These are phyloP conservation scores for Tetrao urogallus DNA, from an alignment of 2,113 vertebrate genomes.

Conservation along the genomic window DNA sequence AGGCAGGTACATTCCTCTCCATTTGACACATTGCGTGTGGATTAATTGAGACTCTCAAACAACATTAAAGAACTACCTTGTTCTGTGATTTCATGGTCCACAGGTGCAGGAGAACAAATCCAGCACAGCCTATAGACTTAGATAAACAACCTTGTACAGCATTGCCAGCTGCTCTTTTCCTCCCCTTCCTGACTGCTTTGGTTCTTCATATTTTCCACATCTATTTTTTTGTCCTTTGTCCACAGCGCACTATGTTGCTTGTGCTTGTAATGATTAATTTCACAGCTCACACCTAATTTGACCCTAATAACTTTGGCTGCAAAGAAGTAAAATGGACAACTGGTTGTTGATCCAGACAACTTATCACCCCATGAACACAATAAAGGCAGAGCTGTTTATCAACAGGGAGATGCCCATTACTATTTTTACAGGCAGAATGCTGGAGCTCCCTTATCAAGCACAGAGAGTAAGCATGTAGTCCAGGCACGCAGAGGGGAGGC, in stretches of 20 bases:
- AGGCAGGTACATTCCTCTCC: neutral
- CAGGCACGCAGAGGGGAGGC: constrained; percentile 46
- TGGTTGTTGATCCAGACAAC: constrained; percentile 41
- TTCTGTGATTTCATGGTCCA: neutral
- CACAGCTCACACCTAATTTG: neutral
- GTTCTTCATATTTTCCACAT: neutral
- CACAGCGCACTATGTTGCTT: neutral
- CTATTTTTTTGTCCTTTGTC: neutral
- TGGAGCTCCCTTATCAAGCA: constrained; percentile 42
- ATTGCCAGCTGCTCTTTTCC: neutral
- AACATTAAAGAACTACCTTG: neutral
- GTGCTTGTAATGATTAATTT: constrained; percentile 17
- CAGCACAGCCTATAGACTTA: neutral
- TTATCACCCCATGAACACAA: constrained; percentile 37
- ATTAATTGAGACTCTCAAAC: neutral
- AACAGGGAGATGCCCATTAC: constrained; percentile 46
- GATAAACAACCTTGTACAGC: neutral
- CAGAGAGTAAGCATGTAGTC: constrained; percentile 29
- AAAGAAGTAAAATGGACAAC: neutral
- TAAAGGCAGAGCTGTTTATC: constrained; percentile 56
- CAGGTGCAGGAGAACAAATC: neutral
- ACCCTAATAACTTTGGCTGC: constrained; percentile 11
- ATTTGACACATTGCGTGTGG: too few relatives aligned
- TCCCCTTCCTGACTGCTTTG: neutral
- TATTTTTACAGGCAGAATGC: constrained; percentile 60